These are phyloP conservation scores for Odontomyia ornata DNA, from an alignment of 2,888 invertebrate species.

Conservation along the genomic window DNA sequence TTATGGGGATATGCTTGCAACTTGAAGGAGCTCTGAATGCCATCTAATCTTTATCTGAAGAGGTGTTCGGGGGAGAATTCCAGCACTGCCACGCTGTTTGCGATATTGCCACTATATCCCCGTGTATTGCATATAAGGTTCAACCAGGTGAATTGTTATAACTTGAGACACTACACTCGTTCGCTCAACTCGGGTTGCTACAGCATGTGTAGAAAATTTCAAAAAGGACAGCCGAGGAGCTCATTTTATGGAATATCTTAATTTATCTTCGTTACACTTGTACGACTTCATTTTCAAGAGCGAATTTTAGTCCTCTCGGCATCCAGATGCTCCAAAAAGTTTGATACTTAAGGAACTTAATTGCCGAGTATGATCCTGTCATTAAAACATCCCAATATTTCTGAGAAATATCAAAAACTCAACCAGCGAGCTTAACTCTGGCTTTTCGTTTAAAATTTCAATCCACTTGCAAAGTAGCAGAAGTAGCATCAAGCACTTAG, in stretches of 20 bases:
- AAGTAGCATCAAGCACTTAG: too few species aligned
- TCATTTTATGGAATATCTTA: neutral
- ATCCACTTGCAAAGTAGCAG: too few species aligned
- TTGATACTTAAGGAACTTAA: too few species aligned
- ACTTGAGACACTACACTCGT: neutral
- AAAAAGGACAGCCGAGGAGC: neutral
- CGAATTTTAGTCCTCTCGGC: too few species aligned
- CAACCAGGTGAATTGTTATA: conserved; percentile 14
- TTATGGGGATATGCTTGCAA: conserved; percentile 40
- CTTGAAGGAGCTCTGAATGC: conserved; percentile 28
- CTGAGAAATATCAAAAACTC: too few species aligned
- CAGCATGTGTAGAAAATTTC: conserved; percentile 16
- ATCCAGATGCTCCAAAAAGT: too few species aligned
- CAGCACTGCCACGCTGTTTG: conserved; percentile 8
- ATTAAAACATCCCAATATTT: too few species aligned
- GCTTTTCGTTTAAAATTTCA: too few species aligned
- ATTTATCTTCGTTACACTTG: too few species aligned
- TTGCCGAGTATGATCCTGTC: too few species aligned
- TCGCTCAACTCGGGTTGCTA: neutral
- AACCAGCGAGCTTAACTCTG: too few species aligned
- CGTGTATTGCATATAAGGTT: conserved; percentile 1
- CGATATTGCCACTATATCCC: conserved; percentile 27
- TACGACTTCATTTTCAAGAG: too few species aligned
- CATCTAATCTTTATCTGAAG: conserved; percentile 36
- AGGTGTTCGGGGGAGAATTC: neutral